These are phyloP conservation scores for Serrognathus titanus DNA, from an alignment of 2,888 invertebrate species.

Conservation along the genomic window DNA sequence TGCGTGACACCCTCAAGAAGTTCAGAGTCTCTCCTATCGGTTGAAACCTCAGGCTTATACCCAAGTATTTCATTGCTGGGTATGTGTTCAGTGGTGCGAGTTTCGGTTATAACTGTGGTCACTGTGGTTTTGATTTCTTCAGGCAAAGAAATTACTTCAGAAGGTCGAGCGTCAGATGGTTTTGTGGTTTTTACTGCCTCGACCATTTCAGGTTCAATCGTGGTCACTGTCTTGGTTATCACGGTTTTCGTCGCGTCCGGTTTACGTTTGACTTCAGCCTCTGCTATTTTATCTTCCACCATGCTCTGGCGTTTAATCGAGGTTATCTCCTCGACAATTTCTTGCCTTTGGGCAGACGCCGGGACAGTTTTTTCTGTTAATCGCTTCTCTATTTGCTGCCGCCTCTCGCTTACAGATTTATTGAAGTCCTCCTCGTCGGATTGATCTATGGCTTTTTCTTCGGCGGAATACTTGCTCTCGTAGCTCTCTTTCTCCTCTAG, in stretches of 20 bases:
- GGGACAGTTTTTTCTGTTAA: slow-evolving; percentile 67
- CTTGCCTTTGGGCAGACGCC: slow-evolving; percentile 69
- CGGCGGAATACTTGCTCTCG: slow-evolving; percentile 75
- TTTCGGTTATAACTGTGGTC: slow-evolving; percentile 31
- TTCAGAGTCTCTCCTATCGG: slow-evolving; percentile 43
- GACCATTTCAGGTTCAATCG: slow-evolving; percentile 19
- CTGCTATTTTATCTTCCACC: slow-evolving; percentile 53
- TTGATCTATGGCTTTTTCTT: slow-evolving; percentile 68
- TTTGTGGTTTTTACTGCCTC: slow-evolving; percentile 23
- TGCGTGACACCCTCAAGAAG: slow-evolving; percentile 50
- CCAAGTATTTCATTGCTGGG: slow-evolving; percentile 24
- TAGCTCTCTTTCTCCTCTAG: slow-evolving; percentile 51
- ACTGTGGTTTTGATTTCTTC: slow-evolving; percentile 17
- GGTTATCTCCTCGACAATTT: slow-evolving; percentile 67
- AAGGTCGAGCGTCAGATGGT: slow-evolving; percentile 21
- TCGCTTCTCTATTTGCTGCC: slow-evolving; percentile 72
- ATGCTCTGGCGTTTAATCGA: slow-evolving; percentile 65
- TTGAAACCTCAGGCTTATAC: background rate
- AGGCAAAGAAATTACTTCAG: slow-evolving; percentile 7
- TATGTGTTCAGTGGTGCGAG: slow-evolving; percentile 31
- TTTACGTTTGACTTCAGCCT: slow-evolving; percentile 54
- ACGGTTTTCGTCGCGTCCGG: slow-evolving; percentile 33
- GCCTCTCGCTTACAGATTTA: slow-evolving; percentile 71
- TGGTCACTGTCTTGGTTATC: slow-evolving; percentile 28
- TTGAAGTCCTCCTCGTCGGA: slow-evolving; percentile 55